Percentiles rank a stretch among this genome's conserved stretches.
These are phyloP conservation scores for Diaprepes abbreviatus DNA, from an alignment of 2,888 invertebrate genomes.

Conservation along the genomic window DNA sequence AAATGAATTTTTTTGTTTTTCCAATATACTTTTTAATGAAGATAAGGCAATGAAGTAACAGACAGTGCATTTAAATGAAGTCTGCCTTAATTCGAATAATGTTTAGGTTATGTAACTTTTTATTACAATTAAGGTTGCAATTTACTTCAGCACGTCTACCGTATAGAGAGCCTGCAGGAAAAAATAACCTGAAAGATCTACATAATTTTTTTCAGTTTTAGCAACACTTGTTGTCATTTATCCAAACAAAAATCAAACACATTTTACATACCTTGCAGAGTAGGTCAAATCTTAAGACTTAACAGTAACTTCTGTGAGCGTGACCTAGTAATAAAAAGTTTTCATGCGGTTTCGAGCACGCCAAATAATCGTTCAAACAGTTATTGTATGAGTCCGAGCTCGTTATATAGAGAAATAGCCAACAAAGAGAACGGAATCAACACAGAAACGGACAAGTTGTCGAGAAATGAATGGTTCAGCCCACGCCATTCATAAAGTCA, in stretches of 20 bases:
- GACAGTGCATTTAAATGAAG: too few species aligned
- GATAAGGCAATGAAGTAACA: too few species aligned
- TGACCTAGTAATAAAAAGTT: slow-evolving; percentile 38
- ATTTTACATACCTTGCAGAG: neutral
- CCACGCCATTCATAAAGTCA: slow-evolving; percentile 38
- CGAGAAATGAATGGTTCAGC: slow-evolving; percentile 34
- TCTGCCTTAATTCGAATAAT: too few species aligned
- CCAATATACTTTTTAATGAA: too few species aligned
- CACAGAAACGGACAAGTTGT: slow-evolving; percentile 22
- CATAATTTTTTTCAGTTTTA: too few species aligned
- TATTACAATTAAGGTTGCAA: too few species aligned
- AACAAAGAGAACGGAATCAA: slow-evolving; percentile 8
- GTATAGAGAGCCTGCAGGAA: too few species aligned
- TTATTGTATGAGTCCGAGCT: slow-evolving; percentile 27
- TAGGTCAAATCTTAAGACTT: neutral
- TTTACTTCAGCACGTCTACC: too few species aligned
- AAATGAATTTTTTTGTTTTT: too few species aligned
- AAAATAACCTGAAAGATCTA: too few species aligned
- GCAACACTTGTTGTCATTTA: neutral
- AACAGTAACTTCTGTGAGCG: slow-evolving; percentile 19
- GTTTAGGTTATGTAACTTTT: too few species aligned
- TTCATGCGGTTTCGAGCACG: slow-evolving; percentile 22
- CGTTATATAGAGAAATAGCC: slow-evolving; percentile 4
- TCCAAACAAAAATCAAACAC: neutral
- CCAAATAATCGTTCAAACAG: slow-evolving; percentile 28